phyloP scores from a whole-genome alignment of 2,797 vertebrate genomes.

The Sebastes hopkinsi region DNA sequence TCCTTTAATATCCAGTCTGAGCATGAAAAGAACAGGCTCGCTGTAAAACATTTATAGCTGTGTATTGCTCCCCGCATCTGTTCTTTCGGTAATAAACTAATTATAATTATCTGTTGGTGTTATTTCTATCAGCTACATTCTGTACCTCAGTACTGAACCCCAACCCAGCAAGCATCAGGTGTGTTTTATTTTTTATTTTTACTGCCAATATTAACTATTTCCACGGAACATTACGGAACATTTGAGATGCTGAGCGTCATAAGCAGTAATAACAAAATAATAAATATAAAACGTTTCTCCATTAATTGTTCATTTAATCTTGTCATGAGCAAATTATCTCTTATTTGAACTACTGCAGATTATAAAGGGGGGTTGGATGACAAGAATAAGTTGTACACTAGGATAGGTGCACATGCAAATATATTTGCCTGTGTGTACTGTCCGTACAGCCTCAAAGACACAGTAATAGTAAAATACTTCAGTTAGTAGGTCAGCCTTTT shows the following conservation, averaged over 20 bases:
- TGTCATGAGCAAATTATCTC: too few relatives aligned
- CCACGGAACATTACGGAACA: too few relatives aligned
- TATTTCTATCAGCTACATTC: neutral
- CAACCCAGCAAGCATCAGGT: too few relatives aligned
- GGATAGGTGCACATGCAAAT: neutral
- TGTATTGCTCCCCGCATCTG: neutral
- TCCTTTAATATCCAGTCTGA: neutral
- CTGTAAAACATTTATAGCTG: neutral
- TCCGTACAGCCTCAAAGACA: neutral
- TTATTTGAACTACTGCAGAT: neutral
- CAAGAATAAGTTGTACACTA: neutral
- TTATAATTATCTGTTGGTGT: neutral
- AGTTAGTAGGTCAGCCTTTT: neutral
- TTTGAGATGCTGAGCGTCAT: too few relatives aligned
- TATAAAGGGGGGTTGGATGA: neutral
- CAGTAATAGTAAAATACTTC: neutral
- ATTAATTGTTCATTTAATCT: too few relatives aligned
- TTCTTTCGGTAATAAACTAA: neutral
- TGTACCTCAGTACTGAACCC: neutral
- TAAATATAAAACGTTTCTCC: too few relatives aligned
- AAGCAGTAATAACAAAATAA: too few relatives aligned
- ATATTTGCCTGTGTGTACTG: neutral
- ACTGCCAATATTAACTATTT: too few relatives aligned
- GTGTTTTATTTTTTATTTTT: too few relatives aligned
- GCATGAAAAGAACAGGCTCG: too few relatives aligned